A percentile compares a stretch with the other conserved stretches of the same genome.
phyloP scores from a whole-genome alignment of 2,797 vertebrate species.

The Rhabdomys pumilio region DNA sequence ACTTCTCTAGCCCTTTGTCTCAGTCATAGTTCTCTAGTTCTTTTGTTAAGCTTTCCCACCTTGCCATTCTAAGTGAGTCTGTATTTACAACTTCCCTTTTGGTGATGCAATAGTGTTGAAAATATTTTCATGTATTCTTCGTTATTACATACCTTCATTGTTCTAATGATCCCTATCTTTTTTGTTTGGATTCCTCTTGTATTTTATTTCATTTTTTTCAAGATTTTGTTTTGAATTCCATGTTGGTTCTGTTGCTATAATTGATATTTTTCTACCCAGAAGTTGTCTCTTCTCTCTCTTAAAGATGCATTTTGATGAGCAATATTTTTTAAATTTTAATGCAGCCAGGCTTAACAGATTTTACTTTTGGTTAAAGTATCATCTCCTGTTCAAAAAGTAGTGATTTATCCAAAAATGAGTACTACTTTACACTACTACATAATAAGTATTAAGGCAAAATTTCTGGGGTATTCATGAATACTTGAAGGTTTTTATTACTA shows the following conservation, averaged over 20 bases:
- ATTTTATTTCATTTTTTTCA: slow-evolving; percentile 15
- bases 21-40: rapidly evolving
- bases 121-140: not conserved
- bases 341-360: slow-evolving; percentile 4
- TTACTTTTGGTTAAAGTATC: not conserved
- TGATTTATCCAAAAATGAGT: slow-evolving; percentile 1
- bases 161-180: not conserved
- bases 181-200: not conserved
- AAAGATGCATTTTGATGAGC: not conserved
- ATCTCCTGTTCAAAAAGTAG: not conserved
- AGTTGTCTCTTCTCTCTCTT: not conserved
- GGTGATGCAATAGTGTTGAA: not conserved
- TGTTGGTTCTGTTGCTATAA: not conserved
- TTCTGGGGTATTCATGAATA: not conserved
- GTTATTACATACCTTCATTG: not conserved
- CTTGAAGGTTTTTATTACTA: not conserved
- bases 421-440: not conserved
- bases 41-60: not conserved
- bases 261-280: not conserved
- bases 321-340: slow-evolving; percentile 12
- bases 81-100: not conserved
- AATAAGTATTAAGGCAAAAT: not conserved
- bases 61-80: not conserved
- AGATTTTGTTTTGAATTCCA: not conserved
- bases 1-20: no score